phyloP scores from a whole-genome alignment of 2,888 invertebrate species.

The Pherbina coryleti region DNA sequence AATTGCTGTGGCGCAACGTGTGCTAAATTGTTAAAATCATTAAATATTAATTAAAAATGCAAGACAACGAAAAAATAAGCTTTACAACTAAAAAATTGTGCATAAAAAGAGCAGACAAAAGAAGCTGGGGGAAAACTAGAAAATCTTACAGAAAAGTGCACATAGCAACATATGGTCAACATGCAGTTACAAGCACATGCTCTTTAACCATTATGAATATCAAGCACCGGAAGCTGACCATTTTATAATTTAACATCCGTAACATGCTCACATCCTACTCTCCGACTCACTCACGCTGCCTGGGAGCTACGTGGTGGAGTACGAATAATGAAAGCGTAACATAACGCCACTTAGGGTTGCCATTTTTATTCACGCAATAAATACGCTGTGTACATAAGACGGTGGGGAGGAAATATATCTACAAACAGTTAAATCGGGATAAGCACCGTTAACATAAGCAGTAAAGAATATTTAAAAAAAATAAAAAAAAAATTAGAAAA shows the following conservation, averaged over 20 bases:
- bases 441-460: too few species aligned
- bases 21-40: conserved; percentile 53
- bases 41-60: conserved; percentile 53
- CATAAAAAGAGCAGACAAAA: neutral
- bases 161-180: conserved; percentile 22
- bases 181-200: neutral
- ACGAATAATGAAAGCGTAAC: too few species aligned
- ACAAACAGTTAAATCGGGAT: too few species aligned
- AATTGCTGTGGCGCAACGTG: conserved; percentile 43
- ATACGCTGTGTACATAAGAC: too few species aligned
- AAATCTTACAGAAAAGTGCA: neutral
- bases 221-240: conserved; percentile 20
- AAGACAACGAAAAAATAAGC: conserved; percentile 40
- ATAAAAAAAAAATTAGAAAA: too few species aligned
- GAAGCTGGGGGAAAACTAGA: neutral
- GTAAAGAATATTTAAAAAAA: too few species aligned
- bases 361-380: too few species aligned
- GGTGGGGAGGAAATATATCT: too few species aligned
- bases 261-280: conserved; percentile 4
- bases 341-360: too few species aligned
- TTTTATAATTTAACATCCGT: conserved; percentile 20
- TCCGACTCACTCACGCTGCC: too few species aligned
- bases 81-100: neutral
- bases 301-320: too few species aligned
- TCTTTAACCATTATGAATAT: conserved; percentile 13